Evolutionary conservation across 2,888 invertebrate genomes (phyloP).

Genomic region (Lumbricus terrestris): DNA sequence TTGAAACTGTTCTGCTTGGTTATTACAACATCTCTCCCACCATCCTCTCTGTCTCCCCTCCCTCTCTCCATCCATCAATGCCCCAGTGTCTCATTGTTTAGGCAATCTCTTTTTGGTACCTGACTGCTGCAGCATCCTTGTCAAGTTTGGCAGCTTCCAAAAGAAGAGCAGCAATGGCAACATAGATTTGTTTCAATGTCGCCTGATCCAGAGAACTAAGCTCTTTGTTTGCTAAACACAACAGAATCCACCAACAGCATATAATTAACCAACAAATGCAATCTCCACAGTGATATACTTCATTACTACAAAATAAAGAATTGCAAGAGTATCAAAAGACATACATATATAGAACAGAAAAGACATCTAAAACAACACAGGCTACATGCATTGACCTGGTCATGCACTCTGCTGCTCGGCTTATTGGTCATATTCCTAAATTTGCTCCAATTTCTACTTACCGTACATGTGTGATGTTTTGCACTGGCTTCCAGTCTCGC

Average conservation of each 20-base stretch:
- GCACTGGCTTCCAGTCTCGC: no score
- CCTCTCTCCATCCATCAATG: background rate
- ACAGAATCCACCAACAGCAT: background rate
- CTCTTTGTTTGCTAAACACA: background rate
- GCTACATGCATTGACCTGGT: background rate
- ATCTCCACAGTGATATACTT: background rate
- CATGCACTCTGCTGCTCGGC: no score
- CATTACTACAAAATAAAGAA: background rate
- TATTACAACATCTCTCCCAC: no score
- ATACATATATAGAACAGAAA: background rate
- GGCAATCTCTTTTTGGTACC: background rate
- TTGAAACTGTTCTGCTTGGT: no score
- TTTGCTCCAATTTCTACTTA: no score
- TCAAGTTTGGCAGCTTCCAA: constrained; percentile 19
- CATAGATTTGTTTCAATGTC: background rate
- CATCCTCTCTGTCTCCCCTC: no score
- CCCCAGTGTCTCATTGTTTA: background rate
- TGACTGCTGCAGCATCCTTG: constrained; percentile 18
- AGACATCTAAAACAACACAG: background rate
- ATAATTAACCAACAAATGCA: background rate
- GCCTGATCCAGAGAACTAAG: background rate
- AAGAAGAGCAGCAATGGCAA: background rate
- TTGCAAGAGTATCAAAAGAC: background rate
- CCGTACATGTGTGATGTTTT: no score
- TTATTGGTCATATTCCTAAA: no score